Conservation (phyloP, 2,888 invertebrate genomes). For the Diaphora mendica region DNA sequence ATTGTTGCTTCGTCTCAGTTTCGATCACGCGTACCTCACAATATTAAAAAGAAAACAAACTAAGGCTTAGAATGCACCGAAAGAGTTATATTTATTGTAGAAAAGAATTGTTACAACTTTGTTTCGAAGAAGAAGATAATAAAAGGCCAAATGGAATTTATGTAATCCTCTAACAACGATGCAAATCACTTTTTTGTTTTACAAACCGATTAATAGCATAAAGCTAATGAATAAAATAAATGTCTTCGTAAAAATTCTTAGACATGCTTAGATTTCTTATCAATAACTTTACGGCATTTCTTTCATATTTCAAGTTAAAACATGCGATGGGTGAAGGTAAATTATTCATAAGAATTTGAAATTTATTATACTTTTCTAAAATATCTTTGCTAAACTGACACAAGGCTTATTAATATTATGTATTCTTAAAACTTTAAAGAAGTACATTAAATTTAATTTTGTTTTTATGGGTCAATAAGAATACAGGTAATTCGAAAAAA, state of each 20-base stretch:
- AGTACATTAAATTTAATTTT: constrained; percentile 25
- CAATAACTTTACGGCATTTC: constrained; percentile 49
- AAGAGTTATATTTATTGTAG: constrained; percentile 41
- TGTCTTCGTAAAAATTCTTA: constrained; percentile 32
- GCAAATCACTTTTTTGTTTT: constrained; percentile 27
- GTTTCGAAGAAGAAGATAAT: constrained; percentile 27
- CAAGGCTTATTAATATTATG: constrained; percentile 7
- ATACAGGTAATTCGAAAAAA: constrained; percentile 51
- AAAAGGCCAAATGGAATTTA: constrained; percentile 18
- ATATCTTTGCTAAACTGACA: constrained; percentile 20
- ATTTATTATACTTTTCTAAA: constrained; percentile 21
- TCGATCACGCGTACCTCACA: constrained; percentile 35
- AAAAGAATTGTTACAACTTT: constrained; percentile 34
- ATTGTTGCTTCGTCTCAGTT: constrained; percentile 44
- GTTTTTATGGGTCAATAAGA: constrained; percentile 49
- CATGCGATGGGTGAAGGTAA: constrained; percentile 33
- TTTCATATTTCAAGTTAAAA: constrained; percentile 41
- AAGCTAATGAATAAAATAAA: constrained; percentile 38
- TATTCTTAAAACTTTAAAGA: constrained; percentile 6
- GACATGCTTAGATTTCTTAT: constrained; percentile 30
- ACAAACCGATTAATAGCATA: constrained; percentile 19
- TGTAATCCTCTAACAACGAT: constrained; percentile 15
- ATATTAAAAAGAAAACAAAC: constrained; percentile 36
- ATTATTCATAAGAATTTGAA: constrained; percentile 31
- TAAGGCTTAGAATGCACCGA: constrained; percentile 30